These are phyloP conservation scores for Ceratitis capitata DNA, from an alignment of 1,140 invertebrate species.

Conservation along the genomic window DNA sequence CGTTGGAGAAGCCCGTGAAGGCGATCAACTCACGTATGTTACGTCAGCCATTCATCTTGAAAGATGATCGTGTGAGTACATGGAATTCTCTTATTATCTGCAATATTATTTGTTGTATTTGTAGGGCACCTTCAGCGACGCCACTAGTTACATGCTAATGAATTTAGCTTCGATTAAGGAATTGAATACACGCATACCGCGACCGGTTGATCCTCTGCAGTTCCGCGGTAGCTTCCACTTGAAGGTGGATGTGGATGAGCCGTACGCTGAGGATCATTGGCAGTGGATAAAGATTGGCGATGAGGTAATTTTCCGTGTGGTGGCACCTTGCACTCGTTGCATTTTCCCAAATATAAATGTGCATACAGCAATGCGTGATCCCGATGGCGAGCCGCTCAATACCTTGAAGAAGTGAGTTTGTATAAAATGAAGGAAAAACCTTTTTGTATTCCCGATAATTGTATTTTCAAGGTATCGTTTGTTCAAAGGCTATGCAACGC, in stretches of 20 bases:
- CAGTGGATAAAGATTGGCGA: slow-evolving; percentile 61
- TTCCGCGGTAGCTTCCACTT: slow-evolving; percentile 69
- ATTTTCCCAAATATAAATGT: slow-evolving; percentile 71
- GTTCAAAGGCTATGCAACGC: slow-evolving; percentile 49
- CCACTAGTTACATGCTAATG: slow-evolving; percentile 67
- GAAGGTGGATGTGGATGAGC: slow-evolving; percentile 61
- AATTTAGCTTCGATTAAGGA: slow-evolving; percentile 66
- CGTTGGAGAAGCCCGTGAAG: slow-evolving; percentile 65
- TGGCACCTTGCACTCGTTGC: slow-evolving; percentile 67
- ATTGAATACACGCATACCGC: slow-evolving; percentile 62
- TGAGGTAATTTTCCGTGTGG: slow-evolving; percentile 58
- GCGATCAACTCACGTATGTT: slow-evolving; percentile 47
- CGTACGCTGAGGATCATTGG: slow-evolving; percentile 67
- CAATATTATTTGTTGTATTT: not conserved
- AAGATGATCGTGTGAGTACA: slow-evolving; percentile 57
- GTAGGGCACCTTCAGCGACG: slow-evolving; percentile 67
- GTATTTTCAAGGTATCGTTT: slow-evolving; percentile 52
- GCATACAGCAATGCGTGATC: slow-evolving; percentile 67
- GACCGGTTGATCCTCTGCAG: slow-evolving; percentile 66
- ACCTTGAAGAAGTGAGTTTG: slow-evolving; percentile 63
- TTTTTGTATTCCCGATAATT: not conserved
- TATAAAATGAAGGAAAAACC: not conserved
- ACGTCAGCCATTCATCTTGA: slow-evolving; percentile 50
- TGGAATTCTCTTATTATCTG: slow-evolving; percentile 38
- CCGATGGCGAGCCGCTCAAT: slow-evolving; percentile 69